A percentile compares a stretch with the other conserved stretches of the same genome.
phyloP scores from a whole-genome alignment of 2,888 invertebrate genomes.

The Stenurella melanura region DNA sequence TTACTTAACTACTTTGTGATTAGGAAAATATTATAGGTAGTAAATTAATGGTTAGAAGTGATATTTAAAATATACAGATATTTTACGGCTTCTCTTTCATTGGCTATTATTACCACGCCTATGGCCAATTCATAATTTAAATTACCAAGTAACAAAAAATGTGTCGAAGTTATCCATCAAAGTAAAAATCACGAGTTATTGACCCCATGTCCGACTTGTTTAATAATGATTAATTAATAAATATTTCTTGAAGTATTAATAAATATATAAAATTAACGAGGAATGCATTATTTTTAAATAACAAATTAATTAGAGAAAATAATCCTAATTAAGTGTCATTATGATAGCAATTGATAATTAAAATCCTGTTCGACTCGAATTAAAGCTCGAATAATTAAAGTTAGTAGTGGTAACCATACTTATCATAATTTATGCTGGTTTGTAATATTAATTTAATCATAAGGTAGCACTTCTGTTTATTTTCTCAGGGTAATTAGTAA shows the following conservation, averaged over 20 bases:
- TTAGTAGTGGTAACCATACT: not conserved
- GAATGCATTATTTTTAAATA: conserved; percentile 7
- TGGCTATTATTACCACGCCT: not conserved
- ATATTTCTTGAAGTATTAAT: not conserved
- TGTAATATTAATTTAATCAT: conserved; percentile 15
- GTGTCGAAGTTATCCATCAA: not conserved
- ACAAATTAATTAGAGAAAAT: conserved; percentile 7
- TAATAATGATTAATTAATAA: not conserved
- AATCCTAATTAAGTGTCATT: conserved; percentile 21
- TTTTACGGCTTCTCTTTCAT: not conserved
- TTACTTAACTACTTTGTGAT: no score
- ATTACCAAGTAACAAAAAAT: not conserved
- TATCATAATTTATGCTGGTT: conserved; percentile 18
- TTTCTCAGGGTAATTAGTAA: not conserved
- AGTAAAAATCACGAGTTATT: not conserved
- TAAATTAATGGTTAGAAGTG: no score
- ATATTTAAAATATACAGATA: not conserved
- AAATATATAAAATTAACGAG: conserved; percentile 6
- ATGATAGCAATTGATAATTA: conserved; percentile 10
- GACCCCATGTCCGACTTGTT: not conserved
- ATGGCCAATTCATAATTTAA: not conserved
- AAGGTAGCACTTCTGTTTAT: not conserved
- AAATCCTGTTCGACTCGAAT: conserved; percentile 7
- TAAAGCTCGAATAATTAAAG: conserved; percentile 2
- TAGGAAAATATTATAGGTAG: no score